Evolutionary conservation across 2,888 invertebrate species (phyloP).

Genomic region (Adelognathus sp.): DNA sequence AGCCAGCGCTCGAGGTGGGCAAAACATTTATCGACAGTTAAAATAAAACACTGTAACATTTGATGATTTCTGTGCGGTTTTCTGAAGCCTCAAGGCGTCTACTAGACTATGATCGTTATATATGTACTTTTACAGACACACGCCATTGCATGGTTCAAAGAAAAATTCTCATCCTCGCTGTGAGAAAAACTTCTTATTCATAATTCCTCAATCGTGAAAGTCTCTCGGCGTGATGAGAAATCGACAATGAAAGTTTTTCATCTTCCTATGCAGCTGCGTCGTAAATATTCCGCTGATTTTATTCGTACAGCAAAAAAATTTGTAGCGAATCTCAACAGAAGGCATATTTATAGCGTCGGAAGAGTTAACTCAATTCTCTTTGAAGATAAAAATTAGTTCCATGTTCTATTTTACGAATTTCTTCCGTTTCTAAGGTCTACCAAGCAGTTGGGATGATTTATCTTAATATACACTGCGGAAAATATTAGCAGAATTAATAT

Average conservation of each 20-base stretch:
- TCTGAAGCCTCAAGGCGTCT: background rate
- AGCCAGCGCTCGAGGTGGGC: background rate
- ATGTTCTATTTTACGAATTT: no score
- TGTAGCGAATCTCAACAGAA: background rate
- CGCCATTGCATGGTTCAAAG: background rate
- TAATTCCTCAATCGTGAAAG: background rate
- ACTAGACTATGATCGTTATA: background rate
- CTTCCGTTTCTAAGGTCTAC: no score
- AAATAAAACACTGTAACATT: background rate
- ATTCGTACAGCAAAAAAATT: background rate
- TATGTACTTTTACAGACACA: background rate
- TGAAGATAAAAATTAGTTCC: no score
- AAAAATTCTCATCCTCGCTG: background rate
- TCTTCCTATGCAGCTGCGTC: slow-evolving; percentile 8
- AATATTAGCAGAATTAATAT: no score
- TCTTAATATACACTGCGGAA: no score
- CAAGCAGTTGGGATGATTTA: no score
- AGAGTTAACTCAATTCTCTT: no score
- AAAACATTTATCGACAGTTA: slow-evolving; percentile 31
- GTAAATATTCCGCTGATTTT: background rate
- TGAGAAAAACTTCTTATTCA: background rate
- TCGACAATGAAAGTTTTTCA: background rate
- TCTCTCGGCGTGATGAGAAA: background rate
- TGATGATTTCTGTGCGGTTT: slow-evolving; percentile 4
- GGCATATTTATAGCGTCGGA: no score